These are phyloP conservation scores for Oeneis ivallda DNA, from an alignment of 2,888 invertebrate species.

Conservation along the genomic window DNA sequence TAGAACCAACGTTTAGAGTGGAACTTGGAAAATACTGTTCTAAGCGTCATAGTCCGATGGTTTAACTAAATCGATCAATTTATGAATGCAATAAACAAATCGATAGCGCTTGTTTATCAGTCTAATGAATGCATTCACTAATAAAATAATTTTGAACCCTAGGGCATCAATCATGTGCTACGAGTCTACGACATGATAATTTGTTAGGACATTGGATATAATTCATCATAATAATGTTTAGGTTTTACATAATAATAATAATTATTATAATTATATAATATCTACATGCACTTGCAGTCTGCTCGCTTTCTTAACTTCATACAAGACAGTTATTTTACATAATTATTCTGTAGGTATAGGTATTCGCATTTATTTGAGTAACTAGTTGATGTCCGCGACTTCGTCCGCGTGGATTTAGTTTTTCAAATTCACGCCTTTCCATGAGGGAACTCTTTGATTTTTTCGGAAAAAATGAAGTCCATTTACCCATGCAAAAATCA, in stretches of 20 bases:
- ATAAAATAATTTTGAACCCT: conserved; percentile 26
- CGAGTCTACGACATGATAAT: conserved; percentile 26
- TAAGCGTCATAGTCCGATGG: too few relatives aligned
- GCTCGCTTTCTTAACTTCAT: conserved; percentile 8
- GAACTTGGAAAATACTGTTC: too few relatives aligned
- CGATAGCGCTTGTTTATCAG: conserved; percentile 17
- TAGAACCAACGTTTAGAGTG: too few relatives aligned
- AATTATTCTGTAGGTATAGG: not conserved
- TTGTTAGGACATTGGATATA: conserved; percentile 29
- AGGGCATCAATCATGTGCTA: conserved; percentile 30
- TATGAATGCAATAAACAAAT: conserved; percentile 5
- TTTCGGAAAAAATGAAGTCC: too few relatives aligned
- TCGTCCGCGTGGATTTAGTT: too few relatives aligned
- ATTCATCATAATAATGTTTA: conserved; percentile 28
- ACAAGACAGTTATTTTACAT: conserved; percentile 3
- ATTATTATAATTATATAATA: not conserved
- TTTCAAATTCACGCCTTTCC: too few relatives aligned
- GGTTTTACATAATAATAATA: conserved; percentile 17
- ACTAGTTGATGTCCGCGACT: too few relatives aligned
- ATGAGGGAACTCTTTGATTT: too few relatives aligned
- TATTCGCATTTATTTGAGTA: not conserved
- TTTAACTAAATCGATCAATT: not conserved
- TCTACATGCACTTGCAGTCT: not conserved
- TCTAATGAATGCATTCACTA: conserved; percentile 26
- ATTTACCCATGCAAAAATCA: too few relatives aligned